These are phyloP conservation scores for Poeciliopsis paucimaculata DNA, from an alignment of 2,797 vertebrate species.

Conservation along the genomic window DNA sequence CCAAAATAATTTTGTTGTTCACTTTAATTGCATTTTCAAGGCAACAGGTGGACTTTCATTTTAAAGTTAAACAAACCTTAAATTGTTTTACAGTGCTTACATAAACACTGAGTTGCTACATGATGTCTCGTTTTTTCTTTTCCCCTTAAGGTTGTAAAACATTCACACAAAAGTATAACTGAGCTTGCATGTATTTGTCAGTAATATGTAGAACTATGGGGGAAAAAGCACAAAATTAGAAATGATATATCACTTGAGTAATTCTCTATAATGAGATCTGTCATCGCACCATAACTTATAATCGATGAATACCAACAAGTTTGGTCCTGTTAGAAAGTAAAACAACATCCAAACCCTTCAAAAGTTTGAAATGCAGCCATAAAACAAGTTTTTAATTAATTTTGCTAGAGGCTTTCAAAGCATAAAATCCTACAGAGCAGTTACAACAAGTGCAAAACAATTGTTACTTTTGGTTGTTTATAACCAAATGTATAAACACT, in stretches of 20 bases:
- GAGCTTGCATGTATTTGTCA: too few relatives aligned
- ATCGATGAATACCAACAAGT: not conserved
- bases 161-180: too few relatives aligned
- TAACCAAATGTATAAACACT: not conserved
- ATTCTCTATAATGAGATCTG: not conserved
- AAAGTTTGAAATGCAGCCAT: not conserved
- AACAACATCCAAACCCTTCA: not conserved
- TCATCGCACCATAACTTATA: not conserved
- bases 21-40: too few relatives aligned
- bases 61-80: too few relatives aligned
- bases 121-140: too few relatives aligned
- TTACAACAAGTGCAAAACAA: not conserved
- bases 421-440: slow-evolving; percentile 6
- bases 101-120: too few relatives aligned
- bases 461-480: slow-evolving; percentile 3
- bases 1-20: too few relatives aligned
- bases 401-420: slow-evolving; percentile 22
- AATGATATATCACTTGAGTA: not conserved
- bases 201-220: too few relatives aligned
- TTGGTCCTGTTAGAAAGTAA: not conserved
- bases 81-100: too few relatives aligned
- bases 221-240: not conserved
- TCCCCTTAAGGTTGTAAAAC: too few relatives aligned
- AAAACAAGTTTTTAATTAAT: not conserved
- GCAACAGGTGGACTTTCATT: too few relatives aligned